These are phyloP conservation scores for Stegostoma tigrinum DNA, from an alignment of 2,113 vertebrate genomes.

Conservation along the genomic window DNA sequence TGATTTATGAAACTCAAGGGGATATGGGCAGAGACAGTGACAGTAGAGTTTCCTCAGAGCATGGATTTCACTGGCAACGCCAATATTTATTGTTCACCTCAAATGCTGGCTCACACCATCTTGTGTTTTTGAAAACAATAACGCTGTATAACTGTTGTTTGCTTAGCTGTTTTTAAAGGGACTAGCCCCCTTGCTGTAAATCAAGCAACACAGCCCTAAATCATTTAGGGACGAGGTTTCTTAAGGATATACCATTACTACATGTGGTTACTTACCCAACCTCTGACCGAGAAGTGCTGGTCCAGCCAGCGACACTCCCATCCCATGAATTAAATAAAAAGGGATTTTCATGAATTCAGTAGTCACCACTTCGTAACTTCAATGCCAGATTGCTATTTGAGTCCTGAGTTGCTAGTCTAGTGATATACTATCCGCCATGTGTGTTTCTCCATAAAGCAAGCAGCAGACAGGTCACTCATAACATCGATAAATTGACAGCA, in stretches of 20 bases:
- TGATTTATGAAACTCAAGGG: not conserved
- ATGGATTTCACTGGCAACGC: not conserved
- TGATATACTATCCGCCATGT: not conserved
- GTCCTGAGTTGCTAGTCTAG: not conserved
- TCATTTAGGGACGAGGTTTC: too few species aligned
- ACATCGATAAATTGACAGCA: not conserved
- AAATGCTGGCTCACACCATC: not conserved
- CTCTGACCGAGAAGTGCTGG: too few species aligned
- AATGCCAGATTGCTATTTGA: not conserved
- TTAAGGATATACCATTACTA: too few species aligned
- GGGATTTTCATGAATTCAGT: not conserved
- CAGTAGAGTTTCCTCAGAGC: not conserved
- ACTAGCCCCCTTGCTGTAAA: not conserved
- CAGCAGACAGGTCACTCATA: not conserved
- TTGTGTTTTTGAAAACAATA: not conserved
- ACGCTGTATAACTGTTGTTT: not conserved
- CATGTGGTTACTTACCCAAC: too few species aligned
- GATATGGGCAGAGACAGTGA: not conserved
- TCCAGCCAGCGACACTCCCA: too few species aligned
- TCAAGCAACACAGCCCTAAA: not conserved
- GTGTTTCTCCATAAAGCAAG: not conserved
- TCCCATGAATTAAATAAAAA: too few species aligned
- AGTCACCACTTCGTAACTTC: not conserved
- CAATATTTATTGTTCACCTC: not conserved
- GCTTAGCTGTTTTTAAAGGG: too few species aligned